A percentile compares a stretch with the other conserved stretches of the same genome.
Conservation (phyloP, 1,140 invertebrate genomes). For the Drepana arcuata region DNA sequence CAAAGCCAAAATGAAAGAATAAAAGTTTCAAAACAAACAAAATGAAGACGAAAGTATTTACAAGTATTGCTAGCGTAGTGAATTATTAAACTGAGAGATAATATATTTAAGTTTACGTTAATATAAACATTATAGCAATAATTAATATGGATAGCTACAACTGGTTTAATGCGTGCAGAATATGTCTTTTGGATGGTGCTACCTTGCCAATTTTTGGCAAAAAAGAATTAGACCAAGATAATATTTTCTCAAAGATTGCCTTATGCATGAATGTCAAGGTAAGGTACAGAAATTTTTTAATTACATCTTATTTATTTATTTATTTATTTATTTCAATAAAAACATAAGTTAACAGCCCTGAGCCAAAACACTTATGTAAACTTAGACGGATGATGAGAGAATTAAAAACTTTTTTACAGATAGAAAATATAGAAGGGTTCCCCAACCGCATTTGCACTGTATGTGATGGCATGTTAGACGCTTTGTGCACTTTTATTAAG, state of each 20-base stretch:
- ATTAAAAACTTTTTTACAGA: constrained; percentile 30
- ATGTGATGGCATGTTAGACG: constrained; percentile 35
- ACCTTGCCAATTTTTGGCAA: constrained; percentile 40
- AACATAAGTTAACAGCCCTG: no score
- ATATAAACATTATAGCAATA: no score
- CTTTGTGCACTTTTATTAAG: constrained; percentile 35
- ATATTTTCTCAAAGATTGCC: constrained; percentile 28
- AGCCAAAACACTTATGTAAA: no score
- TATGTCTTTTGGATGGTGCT: constrained; percentile 43
- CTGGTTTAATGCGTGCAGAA: constrained; percentile 32
- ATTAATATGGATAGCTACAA: constrained; percentile 8
- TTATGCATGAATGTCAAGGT: constrained; percentile 42
- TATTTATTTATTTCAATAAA: no score
- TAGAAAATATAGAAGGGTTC: constrained; percentile 46
- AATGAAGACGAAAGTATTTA: no score
- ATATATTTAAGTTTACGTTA: no score
- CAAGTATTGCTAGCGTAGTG: no score
- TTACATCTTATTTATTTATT: no score
- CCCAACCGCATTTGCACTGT: constrained; percentile 41
- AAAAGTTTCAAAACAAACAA: no score
- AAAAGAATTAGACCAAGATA: constrained; percentile 12
- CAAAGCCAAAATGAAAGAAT: no score
- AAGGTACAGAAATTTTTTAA: constrained; percentile 5
- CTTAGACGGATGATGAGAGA: neutral
- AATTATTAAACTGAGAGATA: no score